Base-by-base conservation (phyloP, 2,888 invertebrate genomes). In the Synergus japonicus region DNA sequence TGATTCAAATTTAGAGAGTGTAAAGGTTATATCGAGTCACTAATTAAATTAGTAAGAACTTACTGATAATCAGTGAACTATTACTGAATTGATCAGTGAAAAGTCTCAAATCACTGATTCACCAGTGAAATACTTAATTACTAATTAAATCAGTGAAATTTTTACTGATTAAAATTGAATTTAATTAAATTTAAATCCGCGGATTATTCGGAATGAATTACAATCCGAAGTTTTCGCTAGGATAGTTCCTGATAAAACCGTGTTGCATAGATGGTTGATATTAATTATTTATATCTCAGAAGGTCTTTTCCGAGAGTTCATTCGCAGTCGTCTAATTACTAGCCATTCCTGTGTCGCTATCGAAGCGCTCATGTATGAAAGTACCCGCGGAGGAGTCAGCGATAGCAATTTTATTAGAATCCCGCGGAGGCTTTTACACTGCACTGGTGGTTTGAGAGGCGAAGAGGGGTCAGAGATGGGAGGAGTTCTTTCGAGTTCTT, bases 401-500 rank as follows among this genome's bases (percentile, higher is more conserved):
- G 81, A 78, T 54, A 78, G 67, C 29, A 46, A 58, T 73, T 63
- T 63, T 9, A 54, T n/a, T 54, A 15, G 66, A 76, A 77, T 60
- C 22, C 60, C 22, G 60, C 60, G 18, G 22, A 22, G 18, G 60
- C 18, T 60, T 60, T 60, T 22, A 22, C 54, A 37, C 37, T 37
- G 37, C 3, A 60, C 73, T 49, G 73, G 18, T 13, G 76, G 76
- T 15, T 18, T 18, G 63, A 64, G 83, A 82, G 81, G 82, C 83
- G 81, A 81, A 80, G 82, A 82, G 80, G 80, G 76, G 79, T 76
- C 82, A 82, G 81, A 85, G 79, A 87, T 86, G 87, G 87, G 87
- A 87, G 87, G 87, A 87, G 87, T 86, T 87, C 84, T 79, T 82
- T 81, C 79, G 84, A 84, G 84, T 87, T 83, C 80, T 67, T 77